Evolutionary conservation across 2,888 invertebrate species (phyloP).

Genomic region (Tricholauxania praeusta): DNA sequence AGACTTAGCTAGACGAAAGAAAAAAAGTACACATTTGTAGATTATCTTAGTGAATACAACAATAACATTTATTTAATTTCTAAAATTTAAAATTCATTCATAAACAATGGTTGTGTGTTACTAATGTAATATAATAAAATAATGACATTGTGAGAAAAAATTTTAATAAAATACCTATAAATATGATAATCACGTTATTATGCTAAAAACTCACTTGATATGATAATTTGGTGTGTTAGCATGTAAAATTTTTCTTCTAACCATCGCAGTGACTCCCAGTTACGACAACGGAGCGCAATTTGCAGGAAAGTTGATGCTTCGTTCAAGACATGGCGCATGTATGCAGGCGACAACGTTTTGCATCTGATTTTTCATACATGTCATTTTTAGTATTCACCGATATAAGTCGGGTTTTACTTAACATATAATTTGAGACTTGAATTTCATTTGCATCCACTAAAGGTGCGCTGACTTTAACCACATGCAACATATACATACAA

Average conservation of each 20-base stretch:
- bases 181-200: too few relatives aligned
- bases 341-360: background rate
- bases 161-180: too few relatives aligned
- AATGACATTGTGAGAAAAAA: too few relatives aligned
- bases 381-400: background rate
- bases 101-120: too few relatives aligned
- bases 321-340: background rate
- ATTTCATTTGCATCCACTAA: constrained; percentile 18
- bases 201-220: too few relatives aligned
- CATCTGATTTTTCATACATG: constrained; percentile 1
- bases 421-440: constrained; percentile 20
- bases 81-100: too few relatives aligned
- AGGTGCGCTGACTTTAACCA: background rate
- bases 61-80: too few relatives aligned
- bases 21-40: background rate
- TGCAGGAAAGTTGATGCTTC: background rate
- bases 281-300: background rate
- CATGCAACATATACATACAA: background rate
- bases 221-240: too few relatives aligned
- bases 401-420: constrained; percentile 21
- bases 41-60: background rate
- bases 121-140: too few relatives aligned
- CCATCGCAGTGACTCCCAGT: background rate
- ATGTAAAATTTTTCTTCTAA: too few relatives aligned
- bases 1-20: background rate